Base-by-base conservation (phyloP, 2,113 vertebrate genomes). In the Pelvicachromis taeniatus region DNA sequence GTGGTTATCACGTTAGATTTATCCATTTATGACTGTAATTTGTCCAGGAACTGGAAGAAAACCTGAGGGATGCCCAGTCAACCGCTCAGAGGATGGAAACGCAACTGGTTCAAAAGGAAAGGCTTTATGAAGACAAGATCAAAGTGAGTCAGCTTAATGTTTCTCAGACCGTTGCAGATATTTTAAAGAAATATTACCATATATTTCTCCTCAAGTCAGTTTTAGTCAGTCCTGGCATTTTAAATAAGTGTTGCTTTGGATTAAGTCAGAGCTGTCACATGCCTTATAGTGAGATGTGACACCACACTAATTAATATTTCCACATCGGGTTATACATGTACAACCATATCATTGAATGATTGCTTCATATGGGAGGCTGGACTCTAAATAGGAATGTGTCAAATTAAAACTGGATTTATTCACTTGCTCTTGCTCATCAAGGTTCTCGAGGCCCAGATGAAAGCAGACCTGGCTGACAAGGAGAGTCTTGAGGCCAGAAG, bases 391-490 rank as follows among this genome's bases (percentile, higher is more conserved):
- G 84, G 17, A 77, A 52, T 53, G n/a, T 79, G 33, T 80, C 26
- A 70, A 54, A 63, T 82, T 7, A 35, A 55, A 58, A 78, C 7
- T 29, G 16, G 4, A 59, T 19, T 19, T 73, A 11, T 81, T 75
- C 2, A 3, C 19, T 55, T 31, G 9, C 35, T 89, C 21, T 89
- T 48, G 85, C 75, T 81, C 38, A 87, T 84, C 23, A 87, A 99
- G 99, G 97, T 98, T 77, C 94, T 99, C 89, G 98, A 99, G 94
- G 96, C 96, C 91, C 98, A 99, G 93, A 99, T 99, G 96, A 99
- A 99, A 95, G 97, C 93, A 77, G 99, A 99, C 95, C 89, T 99
- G 87, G 97, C 97, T 2, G 98, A 99, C 89, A 99, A 99, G 84
- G 98, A 99, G 83, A 96, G 95, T n/a, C 96, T 99, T 9, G 98